Evolutionary conservation across 2,888 invertebrate genomes (phyloP).

Genomic region (Lacanobia wlatinum): DNA sequence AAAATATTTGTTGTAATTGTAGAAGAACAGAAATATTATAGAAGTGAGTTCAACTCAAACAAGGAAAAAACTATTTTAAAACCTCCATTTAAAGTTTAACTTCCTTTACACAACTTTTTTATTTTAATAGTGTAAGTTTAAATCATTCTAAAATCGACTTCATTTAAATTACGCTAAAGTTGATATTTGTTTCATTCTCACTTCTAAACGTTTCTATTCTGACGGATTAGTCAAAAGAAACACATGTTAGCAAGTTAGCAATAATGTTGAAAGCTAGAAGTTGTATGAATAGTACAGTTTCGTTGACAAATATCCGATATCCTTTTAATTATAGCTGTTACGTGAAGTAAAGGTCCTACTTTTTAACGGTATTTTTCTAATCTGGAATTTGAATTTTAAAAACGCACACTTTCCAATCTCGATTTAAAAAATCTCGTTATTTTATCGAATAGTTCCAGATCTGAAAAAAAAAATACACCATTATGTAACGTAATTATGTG

Average conservation of each 20-base stretch:
- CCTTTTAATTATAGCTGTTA: background rate
- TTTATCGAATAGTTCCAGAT: background rate
- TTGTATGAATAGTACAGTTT: slow-evolving; percentile 3
- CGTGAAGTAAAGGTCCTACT: slow-evolving; percentile 2
- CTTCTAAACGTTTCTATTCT: slow-evolving; percentile 9
- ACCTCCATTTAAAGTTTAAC: background rate
- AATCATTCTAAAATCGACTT: background rate
- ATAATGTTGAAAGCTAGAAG: slow-evolving; percentile 35
- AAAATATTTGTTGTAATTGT: background rate
- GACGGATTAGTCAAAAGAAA: too few species aligned
- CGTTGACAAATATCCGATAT: background rate
- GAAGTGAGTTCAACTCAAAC: background rate
- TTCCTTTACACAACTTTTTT: background rate
- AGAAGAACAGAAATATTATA: background rate
- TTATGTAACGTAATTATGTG: too few species aligned
- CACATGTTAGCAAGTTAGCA: slow-evolving; percentile 10
- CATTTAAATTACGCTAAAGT: background rate
- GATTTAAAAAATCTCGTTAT: too few species aligned
- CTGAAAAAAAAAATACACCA: background rate
- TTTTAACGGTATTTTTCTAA: background rate
- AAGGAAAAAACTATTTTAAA: background rate
- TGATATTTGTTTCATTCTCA: background rate
- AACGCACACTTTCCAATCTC: background rate
- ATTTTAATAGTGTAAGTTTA: background rate
- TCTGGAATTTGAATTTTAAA: background rate